Evolutionary conservation across 2,113 vertebrate species (phyloP).

Genomic region (Carlito syrichta): DNA sequence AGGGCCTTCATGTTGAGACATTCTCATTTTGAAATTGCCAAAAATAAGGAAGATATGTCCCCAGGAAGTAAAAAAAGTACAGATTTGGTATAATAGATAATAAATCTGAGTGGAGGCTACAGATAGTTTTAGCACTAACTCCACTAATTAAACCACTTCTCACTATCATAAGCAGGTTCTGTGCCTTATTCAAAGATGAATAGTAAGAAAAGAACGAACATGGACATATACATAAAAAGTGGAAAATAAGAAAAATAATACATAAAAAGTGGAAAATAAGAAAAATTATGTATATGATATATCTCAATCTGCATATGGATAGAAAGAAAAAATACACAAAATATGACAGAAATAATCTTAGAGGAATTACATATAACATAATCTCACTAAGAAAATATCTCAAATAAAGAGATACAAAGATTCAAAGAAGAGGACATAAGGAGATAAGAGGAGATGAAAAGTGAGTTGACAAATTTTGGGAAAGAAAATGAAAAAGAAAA

Average conservation of each 20-base stretch:
- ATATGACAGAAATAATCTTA: neutral
- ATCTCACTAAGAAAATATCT: neutral
- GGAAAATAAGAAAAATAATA: neutral
- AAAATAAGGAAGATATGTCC: neutral
- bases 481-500: neutral
- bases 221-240: neutral
- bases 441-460: neutral
- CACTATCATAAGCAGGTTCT: neutral
- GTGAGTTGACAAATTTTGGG: neutral
- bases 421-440: neutral
- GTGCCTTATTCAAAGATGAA: neutral
- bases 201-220: neutral
- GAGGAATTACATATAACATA: neutral
- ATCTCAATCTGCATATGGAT: neutral
- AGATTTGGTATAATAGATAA: neutral
- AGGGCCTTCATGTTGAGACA: neutral
- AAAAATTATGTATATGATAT: neutral
- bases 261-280: neutral
- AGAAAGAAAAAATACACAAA: neutral
- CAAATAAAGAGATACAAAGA: neutral
- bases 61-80: neutral
- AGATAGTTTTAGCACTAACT: neutral
- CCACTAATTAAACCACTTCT: neutral
- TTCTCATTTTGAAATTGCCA: neutral
- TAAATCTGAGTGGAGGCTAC: neutral